phyloP scores from a whole-genome alignment of 2,888 invertebrate species.

The Drosophila neotestacea region DNA sequence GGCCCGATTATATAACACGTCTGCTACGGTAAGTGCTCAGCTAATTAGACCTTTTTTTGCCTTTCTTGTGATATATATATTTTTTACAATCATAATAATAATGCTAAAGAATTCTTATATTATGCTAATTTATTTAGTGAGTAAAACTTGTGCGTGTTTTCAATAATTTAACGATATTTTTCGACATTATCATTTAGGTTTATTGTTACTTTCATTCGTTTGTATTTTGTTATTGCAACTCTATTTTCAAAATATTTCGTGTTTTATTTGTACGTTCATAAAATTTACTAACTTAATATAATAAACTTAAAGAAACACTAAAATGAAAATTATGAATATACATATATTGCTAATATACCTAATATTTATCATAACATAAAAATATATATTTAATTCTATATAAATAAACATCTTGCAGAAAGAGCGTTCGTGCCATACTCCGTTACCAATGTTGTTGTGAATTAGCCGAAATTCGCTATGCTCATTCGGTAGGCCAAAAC shows the following conservation, averaged over 20 bases:
- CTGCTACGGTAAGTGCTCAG: constrained; percentile 90
- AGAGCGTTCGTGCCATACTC: constrained; percentile 86
- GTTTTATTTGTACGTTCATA: constrained; percentile 24
- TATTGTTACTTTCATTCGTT: constrained; percentile 10
- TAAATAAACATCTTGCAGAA: constrained; percentile 85
- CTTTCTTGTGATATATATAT: constrained; percentile 2
- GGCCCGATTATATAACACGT: constrained; percentile 97
- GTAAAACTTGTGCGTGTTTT: constrained; percentile 68
- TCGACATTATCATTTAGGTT: constrained; percentile 15
- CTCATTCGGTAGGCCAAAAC: constrained; percentile 85
- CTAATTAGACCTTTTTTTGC: background rate
- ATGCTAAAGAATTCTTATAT: constrained; percentile 38
- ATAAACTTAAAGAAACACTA: too few relatives aligned
- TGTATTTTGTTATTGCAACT: constrained; percentile 38
- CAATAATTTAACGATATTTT: constrained; percentile 35
- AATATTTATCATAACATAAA: constrained; percentile 42
- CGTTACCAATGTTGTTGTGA: constrained; percentile 86
- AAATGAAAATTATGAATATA: constrained; percentile 12
- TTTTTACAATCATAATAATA: constrained; percentile 29
- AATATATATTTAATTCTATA: constrained; percentile 72
- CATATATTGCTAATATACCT: constrained; percentile 45
- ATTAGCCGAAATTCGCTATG: constrained; percentile 86
- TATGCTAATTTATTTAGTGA: constrained; percentile 71
- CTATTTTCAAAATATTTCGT: constrained; percentile 31
- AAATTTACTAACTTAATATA: constrained; percentile 30